phyloP scores from a whole-genome alignment of 2,888 invertebrate species.

The Nomada lathburiana region DNA sequence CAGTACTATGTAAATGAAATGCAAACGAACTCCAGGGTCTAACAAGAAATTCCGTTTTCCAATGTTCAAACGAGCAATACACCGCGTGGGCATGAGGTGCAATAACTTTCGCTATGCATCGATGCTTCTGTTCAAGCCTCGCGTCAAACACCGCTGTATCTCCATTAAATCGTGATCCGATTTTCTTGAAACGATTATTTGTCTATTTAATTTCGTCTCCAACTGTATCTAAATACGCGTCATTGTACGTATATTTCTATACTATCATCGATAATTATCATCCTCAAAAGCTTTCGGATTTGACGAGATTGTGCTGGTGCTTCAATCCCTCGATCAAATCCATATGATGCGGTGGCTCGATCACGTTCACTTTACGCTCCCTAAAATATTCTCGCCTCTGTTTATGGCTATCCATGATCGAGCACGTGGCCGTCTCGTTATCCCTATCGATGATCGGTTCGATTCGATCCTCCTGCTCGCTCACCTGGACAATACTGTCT shows the following conservation, averaged over 20 bases:
- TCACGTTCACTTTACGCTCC: constrained; percentile 81
- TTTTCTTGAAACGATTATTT: too few relatives aligned
- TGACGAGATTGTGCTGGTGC: constrained; percentile 83
- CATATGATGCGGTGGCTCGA: constrained; percentile 79
- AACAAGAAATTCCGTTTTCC: too few relatives aligned
- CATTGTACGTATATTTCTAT: too few relatives aligned
- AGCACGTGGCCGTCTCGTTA: constrained; percentile 68
- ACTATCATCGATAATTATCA: neutral
- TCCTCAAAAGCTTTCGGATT: constrained; percentile 85
- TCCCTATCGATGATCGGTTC: constrained; percentile 79
- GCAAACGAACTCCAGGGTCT: too few relatives aligned
- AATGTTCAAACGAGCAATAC: too few relatives aligned
- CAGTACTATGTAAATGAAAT: too few relatives aligned
- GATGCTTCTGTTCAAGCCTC: too few relatives aligned
- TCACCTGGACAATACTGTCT: constrained; percentile 87
- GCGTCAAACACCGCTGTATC: too few relatives aligned
- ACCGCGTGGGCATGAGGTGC: too few relatives aligned
- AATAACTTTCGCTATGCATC: too few relatives aligned
- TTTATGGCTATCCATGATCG: constrained; percentile 80
- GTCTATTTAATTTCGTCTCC: too few relatives aligned
- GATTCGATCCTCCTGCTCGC: constrained; percentile 87
- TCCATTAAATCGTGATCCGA: too few relatives aligned
- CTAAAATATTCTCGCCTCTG: constrained; percentile 82
- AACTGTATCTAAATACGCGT: neutral
- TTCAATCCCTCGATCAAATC: constrained; percentile 81